Percentiles rank a stretch among this genome's conserved stretches.
Evolutionary conservation across 2,113 vertebrate species (phyloP).

Genomic region (Myodes glareolus): DNA sequence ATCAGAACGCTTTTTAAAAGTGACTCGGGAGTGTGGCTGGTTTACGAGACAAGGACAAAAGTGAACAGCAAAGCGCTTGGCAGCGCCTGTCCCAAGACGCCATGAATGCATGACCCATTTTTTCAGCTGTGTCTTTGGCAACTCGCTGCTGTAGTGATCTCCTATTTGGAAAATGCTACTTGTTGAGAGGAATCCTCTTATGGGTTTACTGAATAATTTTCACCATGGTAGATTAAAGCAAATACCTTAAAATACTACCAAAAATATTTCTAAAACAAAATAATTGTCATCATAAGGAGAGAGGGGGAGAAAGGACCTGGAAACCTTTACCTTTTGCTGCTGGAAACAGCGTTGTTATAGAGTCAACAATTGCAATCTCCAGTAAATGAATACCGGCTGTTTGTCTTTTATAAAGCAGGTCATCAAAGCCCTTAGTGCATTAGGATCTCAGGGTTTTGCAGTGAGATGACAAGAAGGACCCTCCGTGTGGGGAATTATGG

Average conservation of each 20-base stretch:
- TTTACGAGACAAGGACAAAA: conserved; percentile 69
- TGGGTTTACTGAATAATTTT: conserved; percentile 45
- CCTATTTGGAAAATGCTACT: conserved; percentile 55
- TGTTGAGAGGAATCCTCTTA: conserved; percentile 23
- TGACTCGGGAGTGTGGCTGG: conserved; percentile 67
- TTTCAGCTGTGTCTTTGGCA: conserved; percentile 69
- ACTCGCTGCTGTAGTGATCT: not conserved
- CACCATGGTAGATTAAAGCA: conserved; percentile 30
- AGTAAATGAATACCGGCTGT: not conserved
- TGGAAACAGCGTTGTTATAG: conserved; percentile 6
- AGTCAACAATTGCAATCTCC: not conserved
- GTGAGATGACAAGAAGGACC: not conserved
- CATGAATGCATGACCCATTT: conserved; percentile 74
- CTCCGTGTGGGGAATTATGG: not conserved
- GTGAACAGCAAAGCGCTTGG: conserved; percentile 48
- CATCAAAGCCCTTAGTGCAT: not conserved
- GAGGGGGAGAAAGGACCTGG: not conserved
- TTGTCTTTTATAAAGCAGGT: not conserved
- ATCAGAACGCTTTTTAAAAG: conserved; percentile 72
- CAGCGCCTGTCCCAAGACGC: not conserved
- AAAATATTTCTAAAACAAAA: conserved; percentile 46
- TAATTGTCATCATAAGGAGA: not conserved
- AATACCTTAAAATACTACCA: conserved; percentile 34
- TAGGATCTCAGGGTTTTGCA: not conserved
- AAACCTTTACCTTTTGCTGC: not conserved